A percentile compares a stretch with the other conserved stretches of the same genome.
Conservation (phyloP, 2,113 vertebrate species). For the Cyanistes caeruleus region DNA sequence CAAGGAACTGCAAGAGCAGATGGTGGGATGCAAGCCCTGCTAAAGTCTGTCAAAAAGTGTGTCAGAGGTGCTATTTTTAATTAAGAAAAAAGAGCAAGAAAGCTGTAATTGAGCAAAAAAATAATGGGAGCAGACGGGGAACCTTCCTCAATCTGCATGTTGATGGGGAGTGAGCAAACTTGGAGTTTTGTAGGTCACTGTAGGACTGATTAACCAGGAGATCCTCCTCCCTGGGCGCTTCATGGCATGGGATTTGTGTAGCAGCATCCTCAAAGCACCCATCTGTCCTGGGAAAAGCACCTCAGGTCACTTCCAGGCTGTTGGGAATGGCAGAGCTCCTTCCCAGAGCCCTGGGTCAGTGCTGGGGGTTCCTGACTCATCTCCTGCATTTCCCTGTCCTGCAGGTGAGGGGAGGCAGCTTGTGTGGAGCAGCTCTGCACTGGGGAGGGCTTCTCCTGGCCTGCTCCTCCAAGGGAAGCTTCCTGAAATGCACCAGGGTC, state of each 20-base stretch:
- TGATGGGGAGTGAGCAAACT: neutral
- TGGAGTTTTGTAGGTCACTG: neutral
- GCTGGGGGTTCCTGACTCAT: neutral
- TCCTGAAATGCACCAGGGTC: neutral
- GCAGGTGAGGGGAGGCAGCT: neutral
- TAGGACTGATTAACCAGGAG: neutral
- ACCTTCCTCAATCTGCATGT: neutral
- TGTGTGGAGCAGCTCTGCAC: neutral
- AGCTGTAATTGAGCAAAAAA: constrained; percentile 40
- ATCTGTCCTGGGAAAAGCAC: neutral
- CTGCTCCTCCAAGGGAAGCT: neutral
- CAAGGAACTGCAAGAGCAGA: constrained; percentile 24
- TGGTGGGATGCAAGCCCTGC: constrained; percentile 33
- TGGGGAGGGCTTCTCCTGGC: neutral
- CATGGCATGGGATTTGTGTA: neutral
- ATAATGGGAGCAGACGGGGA: neutral
- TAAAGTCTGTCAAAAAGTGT: constrained; percentile 20
- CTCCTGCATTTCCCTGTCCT: neutral
- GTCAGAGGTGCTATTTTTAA: constrained; percentile 50
- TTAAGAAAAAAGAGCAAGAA: constrained; percentile 34
- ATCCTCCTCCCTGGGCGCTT: neutral
- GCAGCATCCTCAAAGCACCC: neutral
- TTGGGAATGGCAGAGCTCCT: neutral
- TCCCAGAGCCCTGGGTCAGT: neutral
- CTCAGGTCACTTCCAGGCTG: neutral